Evolutionary conservation across 2,888 invertebrate species (phyloP).

Genomic region (Apodemia mormo): DNA sequence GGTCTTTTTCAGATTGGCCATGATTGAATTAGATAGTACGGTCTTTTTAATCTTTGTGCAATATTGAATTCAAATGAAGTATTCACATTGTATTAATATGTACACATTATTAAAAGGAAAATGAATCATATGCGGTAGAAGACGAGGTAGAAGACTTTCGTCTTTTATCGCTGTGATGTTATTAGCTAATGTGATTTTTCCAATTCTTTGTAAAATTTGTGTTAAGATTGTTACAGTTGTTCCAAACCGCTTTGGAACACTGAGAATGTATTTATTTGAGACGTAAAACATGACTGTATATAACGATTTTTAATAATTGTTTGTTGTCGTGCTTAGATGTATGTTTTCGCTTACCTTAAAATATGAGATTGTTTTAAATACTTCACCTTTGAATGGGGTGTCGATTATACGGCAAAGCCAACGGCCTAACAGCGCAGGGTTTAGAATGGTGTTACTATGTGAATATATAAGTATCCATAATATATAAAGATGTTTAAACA

Average conservation of each 20-base stretch:
- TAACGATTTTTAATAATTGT: slow-evolving; percentile 16
- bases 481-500: slow-evolving; percentile 12
- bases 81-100: not conserved
- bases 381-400: slow-evolving; percentile 6
- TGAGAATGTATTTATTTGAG: slow-evolving; percentile 14
- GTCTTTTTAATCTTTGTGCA: slow-evolving; percentile 3
- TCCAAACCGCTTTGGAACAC: not conserved
- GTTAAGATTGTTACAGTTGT: slow-evolving; percentile 12
- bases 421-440: slow-evolving; percentile 16
- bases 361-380: slow-evolving; percentile 1
- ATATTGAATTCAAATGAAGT: not conserved
- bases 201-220: slow-evolving; percentile 13
- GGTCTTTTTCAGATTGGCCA: slow-evolving; percentile 9
- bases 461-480: slow-evolving; percentile 16
- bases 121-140: not conserved
- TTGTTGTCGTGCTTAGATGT: slow-evolving; percentile 15
- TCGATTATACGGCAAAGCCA: slow-evolving; percentile 7
- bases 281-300: slow-evolving; percentile 16
- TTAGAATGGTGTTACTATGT: slow-evolving; percentile 17
- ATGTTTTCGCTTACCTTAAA: slow-evolving; percentile 11
- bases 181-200: slow-evolving; percentile 10
- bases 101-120: not conserved
- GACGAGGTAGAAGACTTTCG: too few relatives aligned
- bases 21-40: not conserved
- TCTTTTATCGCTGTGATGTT: not conserved